A percentile compares a stretch with the other conserved stretches of the same genome.
Evolutionary conservation across 1,140 invertebrate species (phyloP).

Genomic region (Drosophila equinoxialis): DNA sequence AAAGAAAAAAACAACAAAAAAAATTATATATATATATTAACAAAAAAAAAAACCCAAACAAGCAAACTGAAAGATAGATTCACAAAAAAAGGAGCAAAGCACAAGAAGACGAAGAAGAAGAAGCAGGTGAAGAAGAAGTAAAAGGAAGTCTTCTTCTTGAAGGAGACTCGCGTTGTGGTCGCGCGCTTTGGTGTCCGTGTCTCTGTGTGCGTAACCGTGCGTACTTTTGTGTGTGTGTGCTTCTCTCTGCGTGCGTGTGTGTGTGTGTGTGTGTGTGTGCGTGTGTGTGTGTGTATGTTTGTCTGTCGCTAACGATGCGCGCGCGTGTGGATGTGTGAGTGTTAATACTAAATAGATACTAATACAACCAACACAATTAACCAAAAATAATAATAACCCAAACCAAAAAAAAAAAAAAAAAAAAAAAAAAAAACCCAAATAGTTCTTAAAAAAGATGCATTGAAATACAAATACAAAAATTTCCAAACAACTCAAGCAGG

Average conservation of each 20-base stretch:
- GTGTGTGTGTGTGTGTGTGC: slow-evolving; percentile 39
- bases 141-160: slow-evolving; percentile 31
- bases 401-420: slow-evolving; percentile 3
- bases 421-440: background rate
- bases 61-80: slow-evolving; percentile 13
- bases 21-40: background rate
- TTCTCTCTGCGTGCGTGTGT: slow-evolving; percentile 10
- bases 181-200: slow-evolving; percentile 56
- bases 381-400: slow-evolving; percentile 13
- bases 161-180: slow-evolving; percentile 49
- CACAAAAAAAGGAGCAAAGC: background rate
- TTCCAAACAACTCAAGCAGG: slow-evolving; percentile 47
- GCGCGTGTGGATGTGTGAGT: slow-evolving; percentile 61
- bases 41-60: slow-evolving; percentile 3
- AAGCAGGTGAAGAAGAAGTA: slow-evolving; percentile 16
- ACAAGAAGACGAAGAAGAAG: slow-evolving; percentile 38
- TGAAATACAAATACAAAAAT: slow-evolving; percentile 33
- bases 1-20: background rate
- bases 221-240: slow-evolving; percentile 26
- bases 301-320: slow-evolving; percentile 74
- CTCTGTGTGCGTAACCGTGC: slow-evolving; percentile 30
- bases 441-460: slow-evolving; percentile 16
- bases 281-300: slow-evolving; percentile 30
- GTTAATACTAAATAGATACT: slow-evolving; percentile 55
- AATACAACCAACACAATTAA: slow-evolving; percentile 31